These are phyloP conservation scores for Carcinoscorpius rotundicauda DNA, from an alignment of 1,140 invertebrate species.

Conservation along the genomic window DNA sequence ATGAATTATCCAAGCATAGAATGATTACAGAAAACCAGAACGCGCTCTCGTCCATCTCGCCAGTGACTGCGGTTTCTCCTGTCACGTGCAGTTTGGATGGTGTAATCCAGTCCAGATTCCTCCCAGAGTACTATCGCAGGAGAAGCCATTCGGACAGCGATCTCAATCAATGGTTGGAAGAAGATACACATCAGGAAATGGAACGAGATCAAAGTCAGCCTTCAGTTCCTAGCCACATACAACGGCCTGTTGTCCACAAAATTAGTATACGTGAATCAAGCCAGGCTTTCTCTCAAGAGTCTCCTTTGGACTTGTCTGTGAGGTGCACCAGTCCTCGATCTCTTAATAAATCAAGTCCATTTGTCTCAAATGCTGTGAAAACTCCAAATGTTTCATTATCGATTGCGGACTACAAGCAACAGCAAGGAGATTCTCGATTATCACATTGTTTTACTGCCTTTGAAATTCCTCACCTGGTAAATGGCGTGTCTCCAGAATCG, in stretches of 20 bases:
- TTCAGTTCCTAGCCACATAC: constrained; percentile 31
- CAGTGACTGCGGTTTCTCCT: constrained; percentile 29
- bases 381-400: no score
- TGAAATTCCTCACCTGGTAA: no score
- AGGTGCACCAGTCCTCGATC: constrained; percentile 33
- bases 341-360: not conserved
- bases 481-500: constrained; percentile 24
- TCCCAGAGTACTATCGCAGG: constrained; percentile 47
- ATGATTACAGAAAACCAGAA: constrained; percentile 36
- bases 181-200: constrained; percentile 22
- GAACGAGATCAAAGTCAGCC: constrained; percentile 23
- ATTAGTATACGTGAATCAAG: constrained; percentile 26
- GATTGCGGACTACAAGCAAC: no score
- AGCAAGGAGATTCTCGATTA: no score
- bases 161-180: constrained; percentile 29
- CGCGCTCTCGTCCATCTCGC: constrained; percentile 32
- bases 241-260: constrained; percentile 30
- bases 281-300: constrained; percentile 52
- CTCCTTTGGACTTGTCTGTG: constrained; percentile 69
- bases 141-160: constrained; percentile 66
- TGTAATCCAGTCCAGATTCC: constrained; percentile 52
- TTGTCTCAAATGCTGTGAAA: no score
- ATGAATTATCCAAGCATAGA: constrained; percentile 38
- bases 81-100: constrained; percentile 23
- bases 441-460: not conserved